These are phyloP conservation scores for Microtus ochrogaster DNA, from an alignment of 2,113 vertebrate genomes.

Conservation along the genomic window DNA sequence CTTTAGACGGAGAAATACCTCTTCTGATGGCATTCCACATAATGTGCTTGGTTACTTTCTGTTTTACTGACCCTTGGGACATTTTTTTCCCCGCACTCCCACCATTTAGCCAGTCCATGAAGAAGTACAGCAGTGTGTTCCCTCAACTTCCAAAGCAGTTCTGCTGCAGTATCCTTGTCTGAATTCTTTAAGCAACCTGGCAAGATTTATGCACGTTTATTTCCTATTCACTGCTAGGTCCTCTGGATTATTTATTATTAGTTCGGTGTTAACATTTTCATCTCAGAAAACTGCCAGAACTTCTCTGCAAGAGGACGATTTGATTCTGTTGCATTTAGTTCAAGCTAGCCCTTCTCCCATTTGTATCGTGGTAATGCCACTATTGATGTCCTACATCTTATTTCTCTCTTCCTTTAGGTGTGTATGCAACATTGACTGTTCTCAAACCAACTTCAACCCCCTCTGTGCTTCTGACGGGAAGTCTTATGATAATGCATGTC, in stretches of 20 bases:
- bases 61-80: background rate
- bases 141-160: background rate
- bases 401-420: slow-evolving; percentile 89
- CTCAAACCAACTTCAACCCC: slow-evolving; percentile 99
- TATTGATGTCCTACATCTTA: slow-evolving; percentile 59
- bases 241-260: slow-evolving; percentile 45
- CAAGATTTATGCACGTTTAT: background rate
- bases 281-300: slow-evolving; percentile 66
- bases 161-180: background rate
- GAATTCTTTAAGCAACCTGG: background rate
- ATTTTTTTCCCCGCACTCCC: background rate
- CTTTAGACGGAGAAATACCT: background rate
- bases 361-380: slow-evolving; percentile 29
- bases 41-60: background rate
- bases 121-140: background rate
- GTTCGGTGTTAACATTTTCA: slow-evolving; percentile 50
- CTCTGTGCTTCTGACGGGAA: slow-evolving; percentile 99
- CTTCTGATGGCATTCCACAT: background rate
- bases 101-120: background rate
- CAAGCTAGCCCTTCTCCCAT: slow-evolving; percentile 32
- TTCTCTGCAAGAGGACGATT: slow-evolving; percentile 51
- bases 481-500: slow-evolving; percentile 99
- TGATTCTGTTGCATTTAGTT: slow-evolving; percentile 66
- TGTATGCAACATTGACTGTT: slow-evolving; percentile 99
- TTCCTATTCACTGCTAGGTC: slow-evolving; percentile 47